Conservation (phyloP, 2,113 vertebrate genomes). For the Neogobius melanostomus region DNA sequence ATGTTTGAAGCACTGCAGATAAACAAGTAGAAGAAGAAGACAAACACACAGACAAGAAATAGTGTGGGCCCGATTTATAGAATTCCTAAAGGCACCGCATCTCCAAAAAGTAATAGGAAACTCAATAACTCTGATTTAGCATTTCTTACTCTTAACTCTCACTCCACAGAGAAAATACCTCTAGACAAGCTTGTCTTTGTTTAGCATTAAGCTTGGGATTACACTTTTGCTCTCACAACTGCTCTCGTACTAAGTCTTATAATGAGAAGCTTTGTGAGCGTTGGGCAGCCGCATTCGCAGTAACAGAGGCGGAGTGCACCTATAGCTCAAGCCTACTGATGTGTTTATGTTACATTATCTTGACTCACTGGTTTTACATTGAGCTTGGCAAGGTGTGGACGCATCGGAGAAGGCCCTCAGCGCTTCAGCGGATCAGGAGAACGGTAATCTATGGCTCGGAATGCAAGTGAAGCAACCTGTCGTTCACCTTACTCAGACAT, state of each 20-base stretch:
- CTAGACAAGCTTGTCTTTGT: slow-evolving; percentile 54
- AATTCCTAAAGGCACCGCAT: too few relatives aligned
- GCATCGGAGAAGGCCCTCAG: neutral
- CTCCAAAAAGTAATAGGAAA: slow-evolving; percentile 16
- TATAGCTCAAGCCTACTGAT: slow-evolving; percentile 16
- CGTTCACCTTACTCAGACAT: neutral
- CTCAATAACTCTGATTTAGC: slow-evolving; percentile 53
- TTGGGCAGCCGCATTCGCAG: slow-evolving; percentile 32
- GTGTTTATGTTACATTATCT: slow-evolving; percentile 32
- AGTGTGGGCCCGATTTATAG: too few relatives aligned
- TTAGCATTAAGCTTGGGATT: slow-evolving; percentile 58
- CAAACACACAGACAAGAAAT: too few relatives aligned
- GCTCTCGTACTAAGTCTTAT: slow-evolving; percentile 46
- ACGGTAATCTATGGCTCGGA: slow-evolving; percentile 31
- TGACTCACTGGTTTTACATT: slow-evolving; percentile 29
- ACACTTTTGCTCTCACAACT: slow-evolving; percentile 58
- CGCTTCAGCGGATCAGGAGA: neutral
- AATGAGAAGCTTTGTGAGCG: slow-evolving; percentile 51
- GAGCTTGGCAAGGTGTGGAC: slow-evolving; percentile 3
- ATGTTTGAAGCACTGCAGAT: too few relatives aligned
- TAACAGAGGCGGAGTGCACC: slow-evolving; percentile 12
- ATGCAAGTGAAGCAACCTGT: slow-evolving; percentile 4
- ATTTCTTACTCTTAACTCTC: slow-evolving; percentile 54
- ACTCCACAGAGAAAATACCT: slow-evolving; percentile 41
- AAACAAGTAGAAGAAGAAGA: too few relatives aligned